Evolutionary conservation across 2,113 vertebrate species (phyloP).

Genomic region (Rhinichthys klamathensis): DNA sequence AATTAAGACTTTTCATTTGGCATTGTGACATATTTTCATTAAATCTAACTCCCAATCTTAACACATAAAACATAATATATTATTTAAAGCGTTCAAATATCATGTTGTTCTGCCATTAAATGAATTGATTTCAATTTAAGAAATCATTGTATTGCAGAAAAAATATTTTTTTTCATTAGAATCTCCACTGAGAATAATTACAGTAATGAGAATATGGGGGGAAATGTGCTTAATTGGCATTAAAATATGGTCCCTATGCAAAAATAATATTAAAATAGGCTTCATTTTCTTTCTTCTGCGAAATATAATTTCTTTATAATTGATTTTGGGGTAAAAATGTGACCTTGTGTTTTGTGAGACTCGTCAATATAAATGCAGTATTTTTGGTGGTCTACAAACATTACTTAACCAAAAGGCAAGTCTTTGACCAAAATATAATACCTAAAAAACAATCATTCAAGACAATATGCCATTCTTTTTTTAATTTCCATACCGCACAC

Average conservation of each 20-base stretch:
- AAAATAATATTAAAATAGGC: neutral
- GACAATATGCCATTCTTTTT: neutral
- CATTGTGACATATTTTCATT: too few species aligned
- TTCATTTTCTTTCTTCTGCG: too few species aligned
- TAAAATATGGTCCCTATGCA: neutral
- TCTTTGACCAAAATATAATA: neutral
- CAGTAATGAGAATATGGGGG: neutral
- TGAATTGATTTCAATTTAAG: neutral
- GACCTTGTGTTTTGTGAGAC: neutral
- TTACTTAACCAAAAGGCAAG: neutral
- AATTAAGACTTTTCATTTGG: too few species aligned
- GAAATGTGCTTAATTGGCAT: neutral
- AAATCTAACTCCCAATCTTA: too few species aligned
- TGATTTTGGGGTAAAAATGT: neutral
- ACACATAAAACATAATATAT: too few species aligned
- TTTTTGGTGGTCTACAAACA: neutral
- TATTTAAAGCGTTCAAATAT: neutral
- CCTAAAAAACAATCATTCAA: neutral
- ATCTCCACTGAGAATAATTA: neutral
- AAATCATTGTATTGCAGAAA: neutral
- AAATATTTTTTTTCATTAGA: neutral
- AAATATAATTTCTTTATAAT: neutral
- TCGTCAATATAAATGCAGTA: neutral
- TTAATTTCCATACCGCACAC: too few species aligned
- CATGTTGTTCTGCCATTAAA: neutral